Base-by-base conservation (phyloP, 2,888 invertebrate species). In the Seladonia tumulorum region DNA sequence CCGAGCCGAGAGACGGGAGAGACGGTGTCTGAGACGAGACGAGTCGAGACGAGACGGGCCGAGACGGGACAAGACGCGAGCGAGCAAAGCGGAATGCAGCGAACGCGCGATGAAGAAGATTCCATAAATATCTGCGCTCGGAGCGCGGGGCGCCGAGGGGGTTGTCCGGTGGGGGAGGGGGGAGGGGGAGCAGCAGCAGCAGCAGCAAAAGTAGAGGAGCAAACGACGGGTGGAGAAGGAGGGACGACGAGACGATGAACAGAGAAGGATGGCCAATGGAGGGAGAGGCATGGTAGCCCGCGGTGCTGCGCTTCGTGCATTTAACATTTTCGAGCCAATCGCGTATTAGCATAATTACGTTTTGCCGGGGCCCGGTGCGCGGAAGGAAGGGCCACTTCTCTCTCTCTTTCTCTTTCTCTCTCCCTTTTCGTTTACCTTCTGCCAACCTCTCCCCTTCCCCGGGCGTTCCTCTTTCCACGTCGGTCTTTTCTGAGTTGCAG, bases 331-430 rank as follows among this genome's bases (percentile, higher is more conserved):
- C 93, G 90, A 93, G 91, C 94, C 94, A 94, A 94, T 94, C 94
- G 94, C 91, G 93, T 94, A 95, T 95, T 95, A 94, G 94, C 94
- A 95, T 95, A 95, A 95, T 95, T 94, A 93, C 94, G 92, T 93
- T 94, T 93, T 91, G 91, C 90, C 85, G 87, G 89, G 91, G 90
- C 89, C 88, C 85, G 90, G 87, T 89, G 88, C 86, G 82, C 84
- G 90, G 86, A 90, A 87, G 89, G 87, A 90, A 87, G 89, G 89
- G 70, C 87, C 83, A 75, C 82, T 76, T 80, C 78, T 75, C 42
- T 73, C 63, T 74, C 35, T 63, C 53, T 75, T 29, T 79, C 63
- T 81, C 68, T 39, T 35, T 39, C 39, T 68, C 68, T 39, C 39
- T 39, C 68, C 29, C 47, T 49, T 72, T 72, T 71, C 77, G 71